These are phyloP conservation scores for Pseudobourletiella spinata DNA, from an alignment of 1,140 invertebrate species.

Conservation along the genomic window DNA sequence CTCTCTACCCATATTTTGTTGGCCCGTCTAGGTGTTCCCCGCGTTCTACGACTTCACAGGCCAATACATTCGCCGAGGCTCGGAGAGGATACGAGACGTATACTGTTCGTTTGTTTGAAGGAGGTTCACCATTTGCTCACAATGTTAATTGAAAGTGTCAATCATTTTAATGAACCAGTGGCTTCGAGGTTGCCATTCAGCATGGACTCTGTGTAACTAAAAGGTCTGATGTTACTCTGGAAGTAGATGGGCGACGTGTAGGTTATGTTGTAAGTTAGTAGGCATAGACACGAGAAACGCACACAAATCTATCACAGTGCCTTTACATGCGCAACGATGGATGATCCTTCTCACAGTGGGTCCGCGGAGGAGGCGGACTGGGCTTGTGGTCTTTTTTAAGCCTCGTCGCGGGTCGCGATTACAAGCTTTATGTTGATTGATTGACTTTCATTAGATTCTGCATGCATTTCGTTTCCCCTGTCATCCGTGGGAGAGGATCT, in stretches of 20 bases:
- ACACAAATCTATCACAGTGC: too few species aligned
- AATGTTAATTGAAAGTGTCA: constrained; percentile 35
- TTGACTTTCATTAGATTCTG: neutral
- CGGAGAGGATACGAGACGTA: neutral
- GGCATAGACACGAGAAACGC: too few species aligned
- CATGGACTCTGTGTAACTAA: too few species aligned
- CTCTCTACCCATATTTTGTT: neutral
- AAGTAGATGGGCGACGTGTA: too few species aligned
- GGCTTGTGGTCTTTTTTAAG: too few species aligned
- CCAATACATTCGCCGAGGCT: neutral
- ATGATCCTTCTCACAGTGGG: too few species aligned
- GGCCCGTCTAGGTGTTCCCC: neutral
- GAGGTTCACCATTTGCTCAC: constrained; percentile 30
- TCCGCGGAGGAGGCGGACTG: too few species aligned
- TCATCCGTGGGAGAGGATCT: too few species aligned
- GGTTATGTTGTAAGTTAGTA: too few species aligned
- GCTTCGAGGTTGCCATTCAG: constrained; percentile 4
- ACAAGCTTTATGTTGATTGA: neutral
- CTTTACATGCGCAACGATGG: too few species aligned
- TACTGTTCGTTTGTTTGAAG: constrained; percentile 12
- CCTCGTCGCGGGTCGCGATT: neutral
- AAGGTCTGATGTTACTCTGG: too few species aligned
- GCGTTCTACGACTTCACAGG: neutral
- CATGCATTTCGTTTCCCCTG: neutral
- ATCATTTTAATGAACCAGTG: constrained; percentile 19